Evolutionary conservation across 2,113 vertebrate genomes (phyloP).

Genomic region (Elachura formosa): DNA sequence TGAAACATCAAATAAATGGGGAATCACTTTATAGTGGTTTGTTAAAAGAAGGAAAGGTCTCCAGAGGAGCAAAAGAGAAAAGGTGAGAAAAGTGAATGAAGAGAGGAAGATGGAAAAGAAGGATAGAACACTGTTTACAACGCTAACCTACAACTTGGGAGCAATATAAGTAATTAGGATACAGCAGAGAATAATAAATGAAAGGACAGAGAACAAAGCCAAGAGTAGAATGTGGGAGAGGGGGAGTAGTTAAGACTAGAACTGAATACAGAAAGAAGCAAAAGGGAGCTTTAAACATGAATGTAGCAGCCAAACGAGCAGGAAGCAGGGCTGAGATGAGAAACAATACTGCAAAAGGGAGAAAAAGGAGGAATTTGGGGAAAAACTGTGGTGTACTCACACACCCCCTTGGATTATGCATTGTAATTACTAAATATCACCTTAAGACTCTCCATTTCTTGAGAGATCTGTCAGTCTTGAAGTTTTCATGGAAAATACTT

Average conservation of each 20-base stretch:
- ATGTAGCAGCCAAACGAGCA: background rate
- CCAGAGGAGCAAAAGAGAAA: background rate
- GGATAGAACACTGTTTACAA: constrained; percentile 8
- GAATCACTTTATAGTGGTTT: constrained; percentile 7
- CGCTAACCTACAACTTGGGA: background rate
- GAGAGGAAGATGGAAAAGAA: background rate
- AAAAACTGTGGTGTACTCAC: background rate
- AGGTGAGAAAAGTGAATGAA: background rate
- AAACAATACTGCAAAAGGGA: background rate
- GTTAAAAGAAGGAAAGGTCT: constrained; percentile 22
- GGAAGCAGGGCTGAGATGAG: background rate
- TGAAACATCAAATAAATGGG: background rate
- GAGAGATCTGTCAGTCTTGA: background rate
- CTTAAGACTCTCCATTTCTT: background rate
- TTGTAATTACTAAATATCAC: background rate
- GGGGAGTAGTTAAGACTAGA: background rate
- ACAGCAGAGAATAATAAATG: constrained; percentile 7
- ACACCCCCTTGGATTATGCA: background rate
- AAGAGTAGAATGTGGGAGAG: background rate
- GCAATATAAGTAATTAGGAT: constrained; percentile 18
- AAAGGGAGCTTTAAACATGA: background rate
- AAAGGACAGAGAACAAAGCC: background rate
- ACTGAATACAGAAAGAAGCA: background rate
- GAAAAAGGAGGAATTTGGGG: background rate
- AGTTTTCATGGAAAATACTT: background rate